Conservation (phyloP, 2,888 invertebrate species). For the Saturnia pavonia region DNA sequence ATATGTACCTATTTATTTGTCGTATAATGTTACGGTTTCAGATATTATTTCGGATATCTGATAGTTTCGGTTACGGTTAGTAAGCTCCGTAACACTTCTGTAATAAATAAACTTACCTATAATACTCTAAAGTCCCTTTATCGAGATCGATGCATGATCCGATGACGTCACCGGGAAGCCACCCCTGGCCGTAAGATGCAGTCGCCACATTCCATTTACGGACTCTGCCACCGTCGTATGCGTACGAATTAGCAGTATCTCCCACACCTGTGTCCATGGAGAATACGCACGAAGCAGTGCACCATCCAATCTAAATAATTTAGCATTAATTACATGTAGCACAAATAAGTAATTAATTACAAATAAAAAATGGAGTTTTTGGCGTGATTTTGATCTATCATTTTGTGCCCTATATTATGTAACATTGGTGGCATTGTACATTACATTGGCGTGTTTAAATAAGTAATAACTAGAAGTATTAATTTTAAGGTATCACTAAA, state of each 20-base stretch:
- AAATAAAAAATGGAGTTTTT: no score
- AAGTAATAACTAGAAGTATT: no score
- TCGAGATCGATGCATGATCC: constrained; percentile 89
- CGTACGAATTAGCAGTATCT: constrained; percentile 89
- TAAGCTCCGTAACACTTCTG: no score
- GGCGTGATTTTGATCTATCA: no score
- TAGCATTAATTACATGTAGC: neutral
- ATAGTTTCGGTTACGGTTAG: no score
- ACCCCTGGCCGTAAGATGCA: constrained; percentile 87
- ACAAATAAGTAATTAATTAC: neutral
- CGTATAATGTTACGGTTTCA: no score
- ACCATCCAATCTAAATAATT: constrained; percentile 86
- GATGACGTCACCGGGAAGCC: constrained; percentile 92
- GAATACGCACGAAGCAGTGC: constrained; percentile 87
- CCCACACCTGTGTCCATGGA: constrained; percentile 90
- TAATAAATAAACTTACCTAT: constrained; percentile 69
- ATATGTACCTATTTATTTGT: no score
- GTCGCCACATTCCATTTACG: constrained; percentile 88
- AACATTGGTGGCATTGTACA: no score
- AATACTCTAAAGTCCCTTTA: constrained; percentile 85
- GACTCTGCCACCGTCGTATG: constrained; percentile 88
- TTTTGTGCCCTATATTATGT: no score
- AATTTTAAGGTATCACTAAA: no score
- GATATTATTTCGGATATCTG: no score
- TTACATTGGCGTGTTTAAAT: no score